A percentile compares a stretch with the other conserved stretches of the same genome.
Conservation (phyloP, 2,888 invertebrate genomes). For the Diplolepis rosae region DNA sequence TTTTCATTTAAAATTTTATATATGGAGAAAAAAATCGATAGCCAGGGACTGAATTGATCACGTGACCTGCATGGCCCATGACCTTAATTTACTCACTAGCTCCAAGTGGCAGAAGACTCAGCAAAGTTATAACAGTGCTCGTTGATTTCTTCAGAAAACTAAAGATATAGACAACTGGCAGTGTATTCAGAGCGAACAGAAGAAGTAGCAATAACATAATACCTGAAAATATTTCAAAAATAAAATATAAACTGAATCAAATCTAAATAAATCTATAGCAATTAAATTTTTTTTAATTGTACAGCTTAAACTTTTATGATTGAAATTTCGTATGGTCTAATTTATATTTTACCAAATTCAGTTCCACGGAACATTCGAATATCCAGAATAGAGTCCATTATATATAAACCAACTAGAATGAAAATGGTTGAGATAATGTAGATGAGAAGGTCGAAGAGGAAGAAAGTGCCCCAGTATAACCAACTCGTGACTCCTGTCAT, state of each 20-base stretch:
- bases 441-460: slow-evolving; percentile 76
- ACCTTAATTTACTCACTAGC: slow-evolving; percentile 63
- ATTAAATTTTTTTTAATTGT: too few species aligned
- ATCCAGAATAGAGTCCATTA: slow-evolving; percentile 58
- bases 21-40: too few species aligned
- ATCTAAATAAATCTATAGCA: neutral
- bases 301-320: neutral
- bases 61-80: too few species aligned
- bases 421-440: slow-evolving; percentile 62
- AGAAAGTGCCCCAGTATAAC: slow-evolving; percentile 80
- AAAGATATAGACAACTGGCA: slow-evolving; percentile 63
- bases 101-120: slow-evolving; percentile 60
- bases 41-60: too few species aligned
- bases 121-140: slow-evolving; percentile 55
- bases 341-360: slow-evolving; percentile 72
- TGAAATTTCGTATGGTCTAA: neutral
- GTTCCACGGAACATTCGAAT: slow-evolving; percentile 60
- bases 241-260: neutral
- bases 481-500: slow-evolving; percentile 79
- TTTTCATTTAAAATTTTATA: too few species aligned
- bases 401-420: slow-evolving; percentile 54
- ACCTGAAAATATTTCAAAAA: slow-evolving; percentile 60
- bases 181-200: slow-evolving; percentile 80
- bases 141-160: slow-evolving; percentile 64
- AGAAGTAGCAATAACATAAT: slow-evolving; percentile 82